Evolutionary conservation across 1,140 invertebrate species (phyloP).

Genomic region (Ips typographus): DNA sequence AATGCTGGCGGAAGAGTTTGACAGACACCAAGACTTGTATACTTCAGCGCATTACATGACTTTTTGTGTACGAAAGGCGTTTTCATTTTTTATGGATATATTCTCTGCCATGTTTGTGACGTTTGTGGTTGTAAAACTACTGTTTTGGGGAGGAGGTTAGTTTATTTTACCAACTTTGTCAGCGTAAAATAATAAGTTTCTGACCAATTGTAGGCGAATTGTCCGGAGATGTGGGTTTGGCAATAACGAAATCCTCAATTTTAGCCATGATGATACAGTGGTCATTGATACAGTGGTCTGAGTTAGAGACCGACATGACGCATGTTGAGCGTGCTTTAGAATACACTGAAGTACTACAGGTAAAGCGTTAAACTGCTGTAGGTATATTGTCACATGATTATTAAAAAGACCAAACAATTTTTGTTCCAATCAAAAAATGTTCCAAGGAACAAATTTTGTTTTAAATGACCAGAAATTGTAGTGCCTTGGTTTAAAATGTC

Average conservation of each 20-base stretch:
- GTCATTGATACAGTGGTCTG: slow-evolving; percentile 64
- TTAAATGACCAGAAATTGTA: no score
- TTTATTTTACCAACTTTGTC: slow-evolving; percentile 51
- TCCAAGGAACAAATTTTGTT: no score
- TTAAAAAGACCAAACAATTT: background rate
- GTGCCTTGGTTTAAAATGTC: no score
- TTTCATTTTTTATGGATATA: slow-evolving; percentile 78
- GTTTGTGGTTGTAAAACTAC: slow-evolving; percentile 60
- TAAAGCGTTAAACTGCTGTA: slow-evolving; percentile 45
- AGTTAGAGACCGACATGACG: slow-evolving; percentile 77
- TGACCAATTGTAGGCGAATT: slow-evolving; percentile 42
- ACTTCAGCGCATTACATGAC: slow-evolving; percentile 68
- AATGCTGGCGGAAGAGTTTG: slow-evolving; percentile 77
- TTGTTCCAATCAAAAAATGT: background rate
- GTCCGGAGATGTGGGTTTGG: slow-evolving; percentile 62
- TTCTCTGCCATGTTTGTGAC: slow-evolving; percentile 73
- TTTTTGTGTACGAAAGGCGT: slow-evolving; percentile 62
- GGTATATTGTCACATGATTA: no score
- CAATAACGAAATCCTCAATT: slow-evolving; percentile 56
- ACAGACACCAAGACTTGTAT: slow-evolving; percentile 74
- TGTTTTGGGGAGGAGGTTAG: slow-evolving; percentile 47
- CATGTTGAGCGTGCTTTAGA: slow-evolving; percentile 78
- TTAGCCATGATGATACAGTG: slow-evolving; percentile 56
- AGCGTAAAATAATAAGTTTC: slow-evolving; percentile 15
- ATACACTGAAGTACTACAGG: slow-evolving; percentile 64